A percentile compares a stretch with the other conserved stretches of the same genome.
Evolutionary conservation across 2,797 vertebrate genomes (phyloP).

Genomic region (Hydrolagus colliei): DNA sequence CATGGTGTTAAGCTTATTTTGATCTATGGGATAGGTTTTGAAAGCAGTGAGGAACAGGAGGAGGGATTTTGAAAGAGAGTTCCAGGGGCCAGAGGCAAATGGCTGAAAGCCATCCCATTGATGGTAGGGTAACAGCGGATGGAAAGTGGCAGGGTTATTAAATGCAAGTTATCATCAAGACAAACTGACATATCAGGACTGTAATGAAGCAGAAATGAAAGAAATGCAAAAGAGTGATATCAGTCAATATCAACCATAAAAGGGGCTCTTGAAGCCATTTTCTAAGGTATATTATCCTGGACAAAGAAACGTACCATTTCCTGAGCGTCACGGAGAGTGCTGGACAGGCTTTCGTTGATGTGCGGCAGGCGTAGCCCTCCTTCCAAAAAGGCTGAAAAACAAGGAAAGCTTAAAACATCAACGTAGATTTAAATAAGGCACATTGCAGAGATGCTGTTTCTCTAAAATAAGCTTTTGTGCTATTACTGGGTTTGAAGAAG

Average conservation of each 20-base stretch:
- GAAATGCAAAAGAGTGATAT: conserved; percentile 31
- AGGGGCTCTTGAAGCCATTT: conserved; percentile 36
- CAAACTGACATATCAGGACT: too few relatives aligned
- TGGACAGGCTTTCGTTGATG: conserved; percentile 63
- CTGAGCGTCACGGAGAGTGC: conserved; percentile 70
- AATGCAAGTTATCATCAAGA: background rate
- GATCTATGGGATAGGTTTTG: too few relatives aligned
- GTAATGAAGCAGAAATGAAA: conserved; percentile 1
- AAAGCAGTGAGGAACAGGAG: too few relatives aligned
- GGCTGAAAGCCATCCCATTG: too few relatives aligned
- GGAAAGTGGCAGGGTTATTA: background rate
- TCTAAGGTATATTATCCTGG: background rate
- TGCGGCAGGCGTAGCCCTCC: conserved; percentile 52
- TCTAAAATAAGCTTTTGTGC: too few relatives aligned
- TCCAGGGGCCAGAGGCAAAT: too few relatives aligned
- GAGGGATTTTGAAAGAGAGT: too few relatives aligned
- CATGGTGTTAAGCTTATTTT: background rate
- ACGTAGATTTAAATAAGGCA: too few relatives aligned
- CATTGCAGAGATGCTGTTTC: too few relatives aligned
- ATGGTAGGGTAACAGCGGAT: too few relatives aligned
- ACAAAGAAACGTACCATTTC: conserved; percentile 71
- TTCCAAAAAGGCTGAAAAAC: conserved; percentile 51
- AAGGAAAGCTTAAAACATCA: background rate
- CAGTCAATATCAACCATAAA: conserved; percentile 37
- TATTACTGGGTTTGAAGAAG: too few relatives aligned